phyloP scores from a whole-genome alignment of 2,797 vertebrate species.

The Crenichthys baileyi region DNA sequence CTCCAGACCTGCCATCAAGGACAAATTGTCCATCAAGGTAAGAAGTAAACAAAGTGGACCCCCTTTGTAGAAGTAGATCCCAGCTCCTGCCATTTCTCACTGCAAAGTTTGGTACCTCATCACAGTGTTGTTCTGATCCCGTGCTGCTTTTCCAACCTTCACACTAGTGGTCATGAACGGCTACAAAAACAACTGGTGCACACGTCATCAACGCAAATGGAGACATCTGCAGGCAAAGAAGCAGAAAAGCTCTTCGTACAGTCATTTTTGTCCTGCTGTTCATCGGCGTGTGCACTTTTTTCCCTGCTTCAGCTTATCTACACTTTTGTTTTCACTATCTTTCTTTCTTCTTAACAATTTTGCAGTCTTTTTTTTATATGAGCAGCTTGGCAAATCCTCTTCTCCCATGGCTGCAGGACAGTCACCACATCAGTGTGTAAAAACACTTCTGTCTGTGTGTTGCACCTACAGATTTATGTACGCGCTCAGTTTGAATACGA shows the following conservation, averaged over 20 bases:
- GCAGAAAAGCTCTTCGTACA: slow-evolving; percentile 19
- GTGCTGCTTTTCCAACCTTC: slow-evolving; percentile 48
- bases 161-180: slow-evolving; percentile 22
- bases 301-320: slow-evolving; percentile 51
- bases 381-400: slow-evolving; percentile 32
- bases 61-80: slow-evolving; percentile 63
- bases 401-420: neutral
- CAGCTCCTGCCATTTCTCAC: slow-evolving; percentile 42
- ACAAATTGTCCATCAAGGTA: slow-evolving; percentile 85
- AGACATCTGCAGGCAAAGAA: slow-evolving; percentile 9
- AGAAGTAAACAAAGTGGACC: slow-evolving; percentile 64
- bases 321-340: neutral
- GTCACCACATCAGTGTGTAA: neutral
- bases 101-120: slow-evolving; percentile 49
- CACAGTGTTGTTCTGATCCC: slow-evolving; percentile 53
- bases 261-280: slow-evolving; percentile 31
- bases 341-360: slow-evolving; percentile 3
- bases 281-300: slow-evolving; percentile 33
- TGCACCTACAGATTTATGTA: slow-evolving; percentile 90
- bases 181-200: slow-evolving; percentile 6
- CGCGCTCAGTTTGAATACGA: slow-evolving; percentile 99
- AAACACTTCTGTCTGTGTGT: neutral
- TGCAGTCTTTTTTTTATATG: neutral
- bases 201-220: neutral
- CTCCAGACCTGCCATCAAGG: slow-evolving; percentile 82